These are phyloP conservation scores for Tortrix viridana DNA, from an alignment of 2,888 invertebrate genomes.

Conservation along the genomic window DNA sequence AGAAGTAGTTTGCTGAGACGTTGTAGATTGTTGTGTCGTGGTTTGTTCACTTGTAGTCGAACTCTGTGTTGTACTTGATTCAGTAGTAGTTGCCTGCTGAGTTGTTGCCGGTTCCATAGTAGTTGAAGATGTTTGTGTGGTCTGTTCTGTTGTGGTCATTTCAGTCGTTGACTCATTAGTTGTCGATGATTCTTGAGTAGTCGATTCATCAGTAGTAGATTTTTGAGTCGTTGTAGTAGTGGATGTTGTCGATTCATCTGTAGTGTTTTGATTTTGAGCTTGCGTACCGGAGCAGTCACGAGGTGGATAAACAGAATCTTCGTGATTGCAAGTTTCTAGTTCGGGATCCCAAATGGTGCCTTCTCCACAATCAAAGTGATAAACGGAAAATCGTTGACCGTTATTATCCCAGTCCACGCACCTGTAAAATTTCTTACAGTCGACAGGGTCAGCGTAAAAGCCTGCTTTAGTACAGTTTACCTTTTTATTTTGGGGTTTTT, in stretches of 20 bases:
- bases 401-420: slow-evolving; percentile 86
- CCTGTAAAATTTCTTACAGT: slow-evolving; percentile 87
- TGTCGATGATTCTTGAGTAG: slow-evolving; percentile 43
- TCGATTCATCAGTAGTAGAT: slow-evolving; percentile 42
- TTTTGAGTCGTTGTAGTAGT: slow-evolving; percentile 33
- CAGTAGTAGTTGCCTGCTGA: slow-evolving; percentile 33
- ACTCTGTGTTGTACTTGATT: slow-evolving; percentile 35
- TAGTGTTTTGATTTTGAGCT: slow-evolving; percentile 53
- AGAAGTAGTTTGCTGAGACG: slow-evolving; percentile 42
- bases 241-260: slow-evolving; percentile 44
- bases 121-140: slow-evolving; percentile 40
- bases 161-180: slow-evolving; percentile 44
- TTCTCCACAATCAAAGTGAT: slow-evolving; percentile 87
- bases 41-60: slow-evolving; percentile 28
- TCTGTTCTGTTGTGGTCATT: slow-evolving; percentile 48
- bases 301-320: slow-evolving; percentile 86
- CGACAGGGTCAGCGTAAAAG: slow-evolving; percentile 84
- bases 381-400: slow-evolving; percentile 84
- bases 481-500: slow-evolving; percentile 57
- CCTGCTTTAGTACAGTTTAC: slow-evolving; percentile 84
- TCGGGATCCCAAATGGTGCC: slow-evolving; percentile 90
- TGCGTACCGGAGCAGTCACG: slow-evolving; percentile 69
- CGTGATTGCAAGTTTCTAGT: slow-evolving; percentile 87
- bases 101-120: slow-evolving; percentile 35
- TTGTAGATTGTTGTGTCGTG: slow-evolving; percentile 44